A percentile compares a stretch with the other conserved stretches of the same genome.
phyloP scores from a whole-genome alignment of 2,113 vertebrate genomes.

The Crotalus horridus region DNA sequence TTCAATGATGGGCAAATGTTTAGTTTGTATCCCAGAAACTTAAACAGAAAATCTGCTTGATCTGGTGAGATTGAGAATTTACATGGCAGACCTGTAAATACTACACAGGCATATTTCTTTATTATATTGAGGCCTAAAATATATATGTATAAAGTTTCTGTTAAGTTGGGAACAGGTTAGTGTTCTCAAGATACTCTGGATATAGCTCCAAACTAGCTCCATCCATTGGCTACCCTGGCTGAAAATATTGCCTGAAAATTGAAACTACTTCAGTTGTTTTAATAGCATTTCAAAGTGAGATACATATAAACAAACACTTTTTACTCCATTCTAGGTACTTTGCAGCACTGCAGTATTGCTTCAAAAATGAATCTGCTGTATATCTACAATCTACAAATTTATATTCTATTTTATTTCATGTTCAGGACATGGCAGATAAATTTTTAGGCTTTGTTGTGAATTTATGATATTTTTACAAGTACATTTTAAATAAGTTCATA shows the following conservation, averaged over 20 bases:
- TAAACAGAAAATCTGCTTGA: background rate
- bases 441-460: background rate
- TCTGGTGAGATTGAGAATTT: background rate
- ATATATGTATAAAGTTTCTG: background rate
- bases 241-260: too few species aligned
- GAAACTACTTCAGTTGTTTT: background rate
- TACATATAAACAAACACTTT: background rate
- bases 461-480: conserved; percentile 1
- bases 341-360: background rate
- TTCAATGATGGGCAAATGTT: background rate
- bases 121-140: background rate
- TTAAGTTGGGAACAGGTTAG: background rate
- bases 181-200: background rate
- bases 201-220: background rate
- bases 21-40: background rate
- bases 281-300: background rate
- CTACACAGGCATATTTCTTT: background rate
- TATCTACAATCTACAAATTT: background rate
- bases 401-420: background rate
- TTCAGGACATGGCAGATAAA: background rate
- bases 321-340: background rate
- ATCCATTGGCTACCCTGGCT: background rate
- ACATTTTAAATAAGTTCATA: background rate
- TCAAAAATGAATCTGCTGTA: background rate
- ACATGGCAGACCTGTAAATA: background rate